Evolutionary conservation across 2,113 vertebrate species (phyloP).

Genomic region (Callorhinus ursinus): DNA sequence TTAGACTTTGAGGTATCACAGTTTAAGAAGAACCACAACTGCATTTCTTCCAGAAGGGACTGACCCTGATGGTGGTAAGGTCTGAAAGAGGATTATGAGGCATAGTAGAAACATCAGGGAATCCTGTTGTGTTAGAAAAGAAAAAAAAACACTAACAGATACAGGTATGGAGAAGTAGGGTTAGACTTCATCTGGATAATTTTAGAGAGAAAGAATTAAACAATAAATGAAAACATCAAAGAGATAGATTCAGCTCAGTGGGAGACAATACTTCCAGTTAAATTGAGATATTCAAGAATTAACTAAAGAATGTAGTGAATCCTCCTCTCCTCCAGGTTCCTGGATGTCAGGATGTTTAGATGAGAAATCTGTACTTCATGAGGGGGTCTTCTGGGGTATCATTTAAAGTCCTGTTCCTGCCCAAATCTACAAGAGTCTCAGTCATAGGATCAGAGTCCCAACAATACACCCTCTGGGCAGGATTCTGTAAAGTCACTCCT

Average conservation of each 20-base stretch:
- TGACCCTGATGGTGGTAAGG: not conserved
- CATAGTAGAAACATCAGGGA: not conserved
- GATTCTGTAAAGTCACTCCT: not conserved
- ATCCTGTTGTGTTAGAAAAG: not conserved
- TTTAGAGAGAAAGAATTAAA: not conserved
- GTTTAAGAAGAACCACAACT: not conserved
- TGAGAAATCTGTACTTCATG: not conserved
- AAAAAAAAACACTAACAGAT: not conserved
- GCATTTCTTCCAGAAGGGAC: not conserved
- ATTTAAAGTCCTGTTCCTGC: not conserved
- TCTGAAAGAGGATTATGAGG: not conserved
- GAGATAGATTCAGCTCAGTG: not conserved
- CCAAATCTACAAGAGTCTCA: not conserved
- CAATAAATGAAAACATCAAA: not conserved
- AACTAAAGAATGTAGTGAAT: not conserved
- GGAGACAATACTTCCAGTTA: slow-evolving; percentile 28
- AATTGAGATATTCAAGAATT: not conserved
- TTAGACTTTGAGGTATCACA: not conserved
- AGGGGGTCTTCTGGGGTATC: not conserved
- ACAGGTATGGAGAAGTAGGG: not conserved
- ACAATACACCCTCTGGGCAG: not conserved
- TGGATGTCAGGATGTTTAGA: not conserved
- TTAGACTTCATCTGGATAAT: not conserved
- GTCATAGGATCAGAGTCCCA: not conserved
- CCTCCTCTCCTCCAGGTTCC: not conserved